These are phyloP conservation scores for Lasioglossum calceatum DNA, from an alignment of 2,888 invertebrate species.

Conservation along the genomic window DNA sequence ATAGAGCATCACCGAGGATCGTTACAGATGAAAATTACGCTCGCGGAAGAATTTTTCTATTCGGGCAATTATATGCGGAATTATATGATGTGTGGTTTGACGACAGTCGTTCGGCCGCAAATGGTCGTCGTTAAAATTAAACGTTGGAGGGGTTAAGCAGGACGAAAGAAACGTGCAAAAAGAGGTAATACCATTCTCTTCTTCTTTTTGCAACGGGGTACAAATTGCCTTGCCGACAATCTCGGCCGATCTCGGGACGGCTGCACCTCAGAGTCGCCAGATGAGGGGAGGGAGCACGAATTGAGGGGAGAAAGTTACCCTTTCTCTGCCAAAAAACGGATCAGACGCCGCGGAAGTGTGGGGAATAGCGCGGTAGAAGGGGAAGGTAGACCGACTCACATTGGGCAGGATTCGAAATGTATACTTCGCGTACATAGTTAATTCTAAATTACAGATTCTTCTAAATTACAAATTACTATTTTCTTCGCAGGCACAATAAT, in stretches of 20 bases:
- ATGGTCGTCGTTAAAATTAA: slow-evolving; percentile 28
- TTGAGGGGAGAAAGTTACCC: too few species aligned
- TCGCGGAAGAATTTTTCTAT: neutral
- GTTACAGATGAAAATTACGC: slow-evolving; percentile 19
- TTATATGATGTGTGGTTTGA: slow-evolving; percentile 5
- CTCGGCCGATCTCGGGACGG: slow-evolving; percentile 2
- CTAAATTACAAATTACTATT: too few species aligned
- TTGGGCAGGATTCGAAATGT: too few species aligned
- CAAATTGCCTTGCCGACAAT: slow-evolving; percentile 37
- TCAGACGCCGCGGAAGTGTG: too few species aligned
- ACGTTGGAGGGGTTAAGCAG: neutral
- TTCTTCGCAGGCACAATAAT: too few species aligned
- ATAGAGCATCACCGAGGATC: slow-evolving; percentile 22
- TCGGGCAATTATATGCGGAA: slow-evolving; percentile 18
- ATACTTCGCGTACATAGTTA: too few species aligned
- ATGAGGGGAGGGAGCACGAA: too few species aligned
- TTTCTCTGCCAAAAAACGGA: too few species aligned
- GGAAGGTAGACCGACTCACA: too few species aligned
- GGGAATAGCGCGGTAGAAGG: too few species aligned
- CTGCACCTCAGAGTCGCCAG: neutral
- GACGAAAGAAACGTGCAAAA: slow-evolving; percentile 7
- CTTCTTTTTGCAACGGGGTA: slow-evolving; percentile 17
- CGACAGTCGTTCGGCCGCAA: neutral
- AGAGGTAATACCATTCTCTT: neutral
- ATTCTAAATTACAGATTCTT: too few species aligned